Percentiles rank a stretch among this genome's conserved stretches.
phyloP scores from a whole-genome alignment of 2,797 vertebrate genomes.

The Mus caroli region DNA sequence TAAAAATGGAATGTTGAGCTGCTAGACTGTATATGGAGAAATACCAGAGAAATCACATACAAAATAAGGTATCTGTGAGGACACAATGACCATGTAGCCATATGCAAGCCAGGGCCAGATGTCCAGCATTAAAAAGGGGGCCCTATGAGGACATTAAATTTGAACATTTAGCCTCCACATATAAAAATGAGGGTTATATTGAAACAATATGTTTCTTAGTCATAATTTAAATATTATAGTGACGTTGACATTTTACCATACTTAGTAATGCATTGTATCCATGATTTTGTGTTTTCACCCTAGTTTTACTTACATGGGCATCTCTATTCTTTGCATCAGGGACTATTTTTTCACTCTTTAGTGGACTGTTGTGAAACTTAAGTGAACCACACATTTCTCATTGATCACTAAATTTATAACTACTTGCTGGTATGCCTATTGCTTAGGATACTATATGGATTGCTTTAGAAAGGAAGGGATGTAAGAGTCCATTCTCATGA shows the following conservation, averaged over 20 bases:
- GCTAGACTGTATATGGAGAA: not conserved
- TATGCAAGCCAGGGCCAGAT: not conserved
- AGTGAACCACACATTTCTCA: not conserved
- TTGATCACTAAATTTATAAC: not conserved
- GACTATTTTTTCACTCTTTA: not conserved
- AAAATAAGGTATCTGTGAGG: not conserved
- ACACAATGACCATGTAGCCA: accelerated
- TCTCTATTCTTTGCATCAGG: not conserved
- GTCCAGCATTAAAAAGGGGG: not conserved
- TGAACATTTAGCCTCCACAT: not conserved
- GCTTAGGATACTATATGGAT: not conserved
- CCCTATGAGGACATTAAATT: no score
- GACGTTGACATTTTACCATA: not conserved
- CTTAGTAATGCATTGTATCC: not conserved
- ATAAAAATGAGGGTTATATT: not conserved
- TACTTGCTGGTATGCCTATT: not conserved
- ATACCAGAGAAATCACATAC: not conserved
- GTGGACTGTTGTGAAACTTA: not conserved
- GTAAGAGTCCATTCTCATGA: not conserved
- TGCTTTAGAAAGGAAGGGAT: not conserved
- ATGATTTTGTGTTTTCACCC: not conserved
- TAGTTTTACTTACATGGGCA: not conserved
- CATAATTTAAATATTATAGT: not conserved
- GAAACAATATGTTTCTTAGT: not conserved
- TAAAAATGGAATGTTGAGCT: not conserved